phyloP scores from a whole-genome alignment of 1,140 invertebrate genomes.

The Eriocheir sinensis region DNA sequence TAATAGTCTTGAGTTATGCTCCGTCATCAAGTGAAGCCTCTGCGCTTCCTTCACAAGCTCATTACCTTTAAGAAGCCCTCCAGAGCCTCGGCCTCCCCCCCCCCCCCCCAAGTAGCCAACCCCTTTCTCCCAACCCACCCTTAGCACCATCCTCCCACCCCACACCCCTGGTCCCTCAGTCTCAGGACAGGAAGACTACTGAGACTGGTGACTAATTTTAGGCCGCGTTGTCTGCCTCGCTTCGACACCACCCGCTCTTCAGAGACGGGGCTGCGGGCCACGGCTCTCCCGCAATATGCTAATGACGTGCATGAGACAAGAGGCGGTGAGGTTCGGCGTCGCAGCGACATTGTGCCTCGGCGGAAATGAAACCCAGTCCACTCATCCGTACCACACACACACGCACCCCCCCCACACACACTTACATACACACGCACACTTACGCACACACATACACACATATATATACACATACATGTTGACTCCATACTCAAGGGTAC shows the following conservation, averaged over 20 bases:
- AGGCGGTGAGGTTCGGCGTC: background rate
- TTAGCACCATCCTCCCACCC: background rate
- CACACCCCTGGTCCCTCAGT: background rate
- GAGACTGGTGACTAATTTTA: background rate
- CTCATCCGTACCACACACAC: background rate
- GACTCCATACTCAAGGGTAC: too few species aligned
- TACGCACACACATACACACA: too few species aligned
- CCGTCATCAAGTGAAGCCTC: background rate
- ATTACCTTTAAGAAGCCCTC: constrained; percentile 24
- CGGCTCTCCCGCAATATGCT: background rate
- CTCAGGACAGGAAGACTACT: background rate
- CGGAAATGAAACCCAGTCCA: background rate
- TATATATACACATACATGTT: too few species aligned
- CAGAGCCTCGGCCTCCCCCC: background rate
- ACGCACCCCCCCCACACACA: background rate
- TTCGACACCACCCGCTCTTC: background rate
- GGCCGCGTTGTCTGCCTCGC: background rate
- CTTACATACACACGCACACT: too few species aligned
- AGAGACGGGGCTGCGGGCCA: background rate
- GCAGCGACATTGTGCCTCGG: background rate
- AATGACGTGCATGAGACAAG: background rate
- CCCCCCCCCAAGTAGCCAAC: too few species aligned
- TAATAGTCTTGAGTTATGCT: background rate
- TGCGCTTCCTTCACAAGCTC: constrained; percentile 10
- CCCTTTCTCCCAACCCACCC: too few species aligned